A percentile compares a stretch with the other conserved stretches of the same genome.
These are phyloP conservation scores for Limnephilus auricula DNA, from an alignment of 2,888 invertebrate species.

Conservation along the genomic window DNA sequence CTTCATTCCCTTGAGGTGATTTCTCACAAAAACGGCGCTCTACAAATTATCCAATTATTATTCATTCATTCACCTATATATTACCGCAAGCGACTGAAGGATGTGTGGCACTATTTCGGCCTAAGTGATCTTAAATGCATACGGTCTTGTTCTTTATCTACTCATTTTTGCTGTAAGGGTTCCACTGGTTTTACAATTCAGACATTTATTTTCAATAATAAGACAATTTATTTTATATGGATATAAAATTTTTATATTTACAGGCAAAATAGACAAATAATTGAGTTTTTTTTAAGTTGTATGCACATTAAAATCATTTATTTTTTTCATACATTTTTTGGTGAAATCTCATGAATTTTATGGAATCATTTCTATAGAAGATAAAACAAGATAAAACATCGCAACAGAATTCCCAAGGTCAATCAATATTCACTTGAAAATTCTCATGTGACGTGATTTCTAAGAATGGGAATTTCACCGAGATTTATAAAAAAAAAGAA, in stretches of 20 bases:
- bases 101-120: no score
- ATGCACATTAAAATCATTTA: background rate
- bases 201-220: background rate
- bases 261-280: background rate
- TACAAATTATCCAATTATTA: no score
- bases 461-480: no score
- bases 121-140: no score
- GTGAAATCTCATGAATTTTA: background rate
- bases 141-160: background rate
- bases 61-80: no score
- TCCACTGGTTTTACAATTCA: background rate
- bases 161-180: background rate
- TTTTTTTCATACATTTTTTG: background rate
- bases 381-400: background rate
- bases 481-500: no score
- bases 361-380: background rate
- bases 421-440: no score
- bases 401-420: background rate
- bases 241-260: background rate
- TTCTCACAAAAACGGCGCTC: no score
- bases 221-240: background rate
- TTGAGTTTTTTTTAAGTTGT: background rate
- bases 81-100: no score
- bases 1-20: no score
- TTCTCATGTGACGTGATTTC: no score